Base-by-base conservation (phyloP, 2,797 vertebrate genomes). In the Chaenodraco wilsoni region DNA sequence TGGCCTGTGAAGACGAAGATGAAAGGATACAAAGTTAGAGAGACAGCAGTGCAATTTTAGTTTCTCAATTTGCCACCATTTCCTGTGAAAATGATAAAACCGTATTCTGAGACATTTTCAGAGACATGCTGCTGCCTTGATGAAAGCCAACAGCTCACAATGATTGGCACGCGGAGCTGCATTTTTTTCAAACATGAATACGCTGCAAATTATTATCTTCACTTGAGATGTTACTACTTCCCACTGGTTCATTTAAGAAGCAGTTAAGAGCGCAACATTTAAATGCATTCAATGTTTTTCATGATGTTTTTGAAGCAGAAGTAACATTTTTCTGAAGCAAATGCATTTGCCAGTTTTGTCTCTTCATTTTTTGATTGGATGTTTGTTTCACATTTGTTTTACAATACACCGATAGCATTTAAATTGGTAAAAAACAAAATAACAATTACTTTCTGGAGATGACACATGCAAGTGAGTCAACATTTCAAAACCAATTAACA, bases 1-100 rank as follows among this genome's bases (percentile, higher is more conserved):
- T 95, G 79, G 96, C 96, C 98, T 99, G 84, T 6, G 52, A 16
- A 56, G 69, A 93, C 65, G 89, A 48, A 90, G 84, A 90, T 4
- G 49, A 84, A 33, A 78, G 50, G 63, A 74, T 65, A 66, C 72
- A 62, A 31, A 9, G 4, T 6, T 27, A 51, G 56, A 2, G n/a
- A 51, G 61, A 74, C 13, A 33, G 45, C 21, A 44, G 56, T 12
- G 63, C 0, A n/a, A 58, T 55, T 46, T 45, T 11, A 13, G 21
- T 58, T 52, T 21, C 27, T 27, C 23, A 31, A 51, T 21, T 50
- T 45, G 66, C 51, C 71, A 61, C 27, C 54, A 4, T 23, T 6
- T 27, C 57, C 50, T 1, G 52, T 19, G 66, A 15, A 55, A 40
- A 49, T 45, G 1, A 64, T 19, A 46, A 72, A 81, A 11, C 23